A percentile compares a stretch with the other conserved stretches of the same genome.
phyloP scores from a whole-genome alignment of 2,888 invertebrate species.

The Unio delphinus region DNA sequence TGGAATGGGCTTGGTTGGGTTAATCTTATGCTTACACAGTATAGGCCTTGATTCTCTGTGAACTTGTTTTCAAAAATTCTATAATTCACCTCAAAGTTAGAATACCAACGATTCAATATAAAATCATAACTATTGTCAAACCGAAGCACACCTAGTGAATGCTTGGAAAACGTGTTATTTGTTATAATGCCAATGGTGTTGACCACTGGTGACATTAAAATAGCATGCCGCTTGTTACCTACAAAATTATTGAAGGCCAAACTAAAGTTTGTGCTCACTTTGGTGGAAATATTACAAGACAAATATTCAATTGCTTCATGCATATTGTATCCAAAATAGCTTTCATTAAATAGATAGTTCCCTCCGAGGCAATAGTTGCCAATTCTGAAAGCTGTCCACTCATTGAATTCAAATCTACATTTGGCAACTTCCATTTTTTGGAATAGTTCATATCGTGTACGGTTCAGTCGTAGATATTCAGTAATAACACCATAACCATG shows the following conservation, averaged over 20 bases:
- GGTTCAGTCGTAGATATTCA: conserved; percentile 62
- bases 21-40: conserved; percentile 88
- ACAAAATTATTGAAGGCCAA: conserved; percentile 65
- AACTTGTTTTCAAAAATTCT: conserved; percentile 81
- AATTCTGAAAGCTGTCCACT: conserved; percentile 89
- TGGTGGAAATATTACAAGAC: conserved; percentile 82
- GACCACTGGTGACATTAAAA: conserved; percentile 65
- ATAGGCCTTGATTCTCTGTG: conserved; percentile 88
- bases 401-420: conserved; percentile 88
- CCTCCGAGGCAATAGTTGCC: conserved; percentile 88
- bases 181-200: conserved; percentile 73
- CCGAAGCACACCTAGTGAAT: conserved; percentile 85
- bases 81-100: conserved; percentile 64
- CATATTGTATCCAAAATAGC: conserved; percentile 86
- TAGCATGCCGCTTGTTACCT: conserved; percentile 64
- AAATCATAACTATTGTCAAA: conserved; percentile 81
- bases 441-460: conserved; percentile 53
- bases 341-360: conserved; percentile 83
- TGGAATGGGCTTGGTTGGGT: conserved; percentile 90
- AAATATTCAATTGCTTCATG: conserved; percentile 86
- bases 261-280: conserved; percentile 64
- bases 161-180: conserved; percentile 89
- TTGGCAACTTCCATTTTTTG: conserved; percentile 78
- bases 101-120: conserved; percentile 64
- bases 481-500: conserved; percentile 78